Evolutionary conservation across 2,113 vertebrate species (phyloP), one percentile per base, ranked within the genome.

Genomic region (Himantopus leucocephalus): DNA sequence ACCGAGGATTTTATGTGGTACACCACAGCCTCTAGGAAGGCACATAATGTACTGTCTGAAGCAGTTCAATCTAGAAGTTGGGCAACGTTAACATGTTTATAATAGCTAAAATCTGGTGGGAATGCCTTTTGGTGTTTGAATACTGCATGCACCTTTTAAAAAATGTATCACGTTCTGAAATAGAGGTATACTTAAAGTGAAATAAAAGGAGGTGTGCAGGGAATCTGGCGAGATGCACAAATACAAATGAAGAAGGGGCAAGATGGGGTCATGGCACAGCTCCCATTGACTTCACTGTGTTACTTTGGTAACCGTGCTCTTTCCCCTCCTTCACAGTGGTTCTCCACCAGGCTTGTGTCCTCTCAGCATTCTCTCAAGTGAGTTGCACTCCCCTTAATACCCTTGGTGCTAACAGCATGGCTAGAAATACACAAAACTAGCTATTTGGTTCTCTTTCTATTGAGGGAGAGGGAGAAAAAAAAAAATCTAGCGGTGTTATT

Each of bases 21-120:
- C 89, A 85, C 96, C 95, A 88, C 92, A 95, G 56, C 63, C 77
- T 82, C 77, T 85, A 2, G 62, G 89, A 89, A 97, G 91, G 92
- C 86, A 95, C 95, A 74, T 48, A 79, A 27, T 92, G 95, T 97
- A 94, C 91, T 90, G 76, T 88, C 71, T 70, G 60, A 94, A 95
- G 84, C 41, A 89, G n/a, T 81, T 91, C 70, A 41, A 20, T 72
- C n/a, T 53, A 73, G 67, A 85, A 92, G 45, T 62, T 93, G 78
- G 85, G 91, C 67, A 91, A 79, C 3, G 11, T 70, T 91, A 85
- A 79, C 30, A 2, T 88, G 58, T 91, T 90, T 94, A 20, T 97
- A 92, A 85, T 83, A 59, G 66, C 71, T 90, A 43, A 87, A 94
- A 76, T 71, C 62, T 95, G 62, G 23, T 91, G 81, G 71, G 74